Evolutionary conservation across 2,797 vertebrate species (phyloP).

Genomic region (Huso huso): DNA sequence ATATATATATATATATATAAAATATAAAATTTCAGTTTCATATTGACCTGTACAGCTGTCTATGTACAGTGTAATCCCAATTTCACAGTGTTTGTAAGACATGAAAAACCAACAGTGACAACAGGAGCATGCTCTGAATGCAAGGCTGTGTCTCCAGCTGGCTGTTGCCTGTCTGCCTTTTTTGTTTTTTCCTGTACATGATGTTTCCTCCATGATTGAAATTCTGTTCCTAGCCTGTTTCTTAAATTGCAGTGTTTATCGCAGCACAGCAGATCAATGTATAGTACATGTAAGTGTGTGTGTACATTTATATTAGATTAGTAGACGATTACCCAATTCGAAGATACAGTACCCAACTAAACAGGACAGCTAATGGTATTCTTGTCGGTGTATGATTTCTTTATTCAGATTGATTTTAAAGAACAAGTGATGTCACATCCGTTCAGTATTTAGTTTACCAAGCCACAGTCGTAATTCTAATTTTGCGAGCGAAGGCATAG

Average conservation of each 20-base stretch:
- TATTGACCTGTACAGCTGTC: too few species aligned
- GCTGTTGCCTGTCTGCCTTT: too few species aligned
- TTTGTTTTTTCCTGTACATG: conserved; percentile 1
- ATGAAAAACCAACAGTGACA: too few species aligned
- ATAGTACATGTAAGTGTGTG: background rate
- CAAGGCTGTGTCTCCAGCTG: too few species aligned
- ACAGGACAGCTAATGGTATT: background rate
- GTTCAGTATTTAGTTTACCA: background rate
- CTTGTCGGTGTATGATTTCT: conserved; percentile 9
- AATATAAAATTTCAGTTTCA: too few species aligned
- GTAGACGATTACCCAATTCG: background rate
- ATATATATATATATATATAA: too few species aligned
- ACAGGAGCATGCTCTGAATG: too few species aligned
- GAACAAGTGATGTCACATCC: conserved; percentile 5
- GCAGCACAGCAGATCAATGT: background rate
- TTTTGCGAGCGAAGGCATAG: conserved; percentile 6
- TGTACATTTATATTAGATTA: background rate
- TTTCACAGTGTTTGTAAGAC: too few species aligned
- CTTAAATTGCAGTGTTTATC: conserved; percentile 6
- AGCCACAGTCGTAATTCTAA: background rate
- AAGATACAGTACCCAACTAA: background rate
- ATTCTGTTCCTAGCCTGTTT: background rate
- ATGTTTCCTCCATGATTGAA: conserved; percentile 6
- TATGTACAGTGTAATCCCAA: too few species aligned
- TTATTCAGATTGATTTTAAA: conserved; percentile 4